Evolutionary conservation across 2,113 vertebrate species (phyloP).

Genomic region (Myodes glareolus): DNA sequence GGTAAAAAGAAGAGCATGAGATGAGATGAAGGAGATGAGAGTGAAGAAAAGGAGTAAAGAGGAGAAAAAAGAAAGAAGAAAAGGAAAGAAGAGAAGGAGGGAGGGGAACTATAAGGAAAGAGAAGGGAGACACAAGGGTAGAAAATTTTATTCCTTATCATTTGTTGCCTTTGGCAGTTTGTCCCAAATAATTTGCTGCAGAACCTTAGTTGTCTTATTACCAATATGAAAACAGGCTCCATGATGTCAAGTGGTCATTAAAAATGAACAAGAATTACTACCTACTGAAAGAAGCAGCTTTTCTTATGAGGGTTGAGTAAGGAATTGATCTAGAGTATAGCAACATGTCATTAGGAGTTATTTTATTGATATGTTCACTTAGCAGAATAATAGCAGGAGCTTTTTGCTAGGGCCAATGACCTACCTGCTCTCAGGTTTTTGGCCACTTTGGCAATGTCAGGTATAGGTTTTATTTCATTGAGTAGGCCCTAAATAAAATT

Average conservation of each 20-base stretch:
- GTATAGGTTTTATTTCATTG: not conserved
- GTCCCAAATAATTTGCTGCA: not conserved
- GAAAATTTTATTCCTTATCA: no score
- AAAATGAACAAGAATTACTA: not conserved
- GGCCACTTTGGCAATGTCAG: not conserved
- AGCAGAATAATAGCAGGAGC: not conserved
- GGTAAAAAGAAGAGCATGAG: not conserved
- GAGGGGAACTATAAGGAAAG: not conserved
- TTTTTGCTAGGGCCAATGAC: not conserved
- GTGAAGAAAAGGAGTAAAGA: not conserved
- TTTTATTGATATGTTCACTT: not conserved
- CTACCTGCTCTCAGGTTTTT: not conserved
- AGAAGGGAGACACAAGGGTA: not conserved
- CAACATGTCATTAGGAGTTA: not conserved
- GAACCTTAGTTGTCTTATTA: not conserved
- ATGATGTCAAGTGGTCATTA: not conserved
- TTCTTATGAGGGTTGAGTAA: not conserved
- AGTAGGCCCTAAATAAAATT: not conserved
- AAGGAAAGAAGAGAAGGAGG: not conserved
- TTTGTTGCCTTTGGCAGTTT: not conserved
- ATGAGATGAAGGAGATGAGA: not conserved
- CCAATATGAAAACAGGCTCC: not conserved
- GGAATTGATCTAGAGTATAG: not conserved
- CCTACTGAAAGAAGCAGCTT: not conserved
- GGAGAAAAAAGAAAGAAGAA: not conserved